A percentile compares a stretch with the other conserved stretches of the same genome.
These are phyloP conservation scores for Cryptotis parvus DNA, from an alignment of 2,113 vertebrate species.

Conservation along the genomic window DNA sequence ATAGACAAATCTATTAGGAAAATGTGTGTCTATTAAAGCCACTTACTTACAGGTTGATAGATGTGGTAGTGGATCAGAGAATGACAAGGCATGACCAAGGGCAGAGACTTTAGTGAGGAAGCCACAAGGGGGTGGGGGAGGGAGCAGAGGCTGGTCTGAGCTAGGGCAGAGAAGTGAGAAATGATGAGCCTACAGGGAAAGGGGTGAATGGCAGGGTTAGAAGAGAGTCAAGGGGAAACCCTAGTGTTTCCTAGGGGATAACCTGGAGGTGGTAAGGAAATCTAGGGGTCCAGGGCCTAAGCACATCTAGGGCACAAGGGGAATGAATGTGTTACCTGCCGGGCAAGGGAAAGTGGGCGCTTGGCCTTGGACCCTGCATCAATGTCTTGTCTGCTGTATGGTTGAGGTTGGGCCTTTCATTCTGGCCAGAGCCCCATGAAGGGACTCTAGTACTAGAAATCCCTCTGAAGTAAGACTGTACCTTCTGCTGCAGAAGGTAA, in stretches of 20 bases:
- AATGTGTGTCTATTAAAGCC: conserved; percentile 7
- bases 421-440: neutral
- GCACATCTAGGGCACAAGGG: neutral
- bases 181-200: too few species aligned
- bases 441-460: neutral
- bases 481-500: neutral
- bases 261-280: neutral
- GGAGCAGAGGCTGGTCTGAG: neutral
- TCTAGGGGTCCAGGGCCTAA: too few species aligned
- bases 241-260: neutral
- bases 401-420: neutral
- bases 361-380: neutral
- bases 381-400: neutral
- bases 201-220: neutral
- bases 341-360: neutral
- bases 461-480: neutral
- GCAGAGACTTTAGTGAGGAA: neutral
- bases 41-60: conserved; percentile 13
- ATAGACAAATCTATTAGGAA: conserved; percentile 36
- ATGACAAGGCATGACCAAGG: neutral
- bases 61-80: too few species aligned
- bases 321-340: neutral
- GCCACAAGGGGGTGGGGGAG: neutral
- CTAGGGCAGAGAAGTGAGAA: neutral
- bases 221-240: neutral